Evolutionary conservation across 2,888 invertebrate species (phyloP).

Genomic region (Aphidius colemani): DNA sequence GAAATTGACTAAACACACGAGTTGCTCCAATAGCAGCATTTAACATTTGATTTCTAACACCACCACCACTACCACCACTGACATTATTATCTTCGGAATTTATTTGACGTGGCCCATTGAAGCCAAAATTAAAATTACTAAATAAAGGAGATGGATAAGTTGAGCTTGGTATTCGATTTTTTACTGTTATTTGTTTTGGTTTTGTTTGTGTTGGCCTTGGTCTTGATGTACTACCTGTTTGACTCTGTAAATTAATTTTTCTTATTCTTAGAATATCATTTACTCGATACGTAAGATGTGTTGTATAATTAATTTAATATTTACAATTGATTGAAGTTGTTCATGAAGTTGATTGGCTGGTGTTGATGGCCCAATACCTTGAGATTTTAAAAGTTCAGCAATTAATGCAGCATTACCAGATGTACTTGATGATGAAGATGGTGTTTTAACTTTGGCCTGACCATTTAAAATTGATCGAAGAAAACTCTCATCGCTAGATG

Average conservation of each 20-base stretch:
- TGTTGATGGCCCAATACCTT: conserved; percentile 75
- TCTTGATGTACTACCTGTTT: conserved; percentile 36
- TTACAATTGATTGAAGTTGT: conserved; percentile 66
- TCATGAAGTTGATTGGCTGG: conserved; percentile 66
- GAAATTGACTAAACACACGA: conserved; percentile 76
- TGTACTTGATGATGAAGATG: conserved; percentile 43
- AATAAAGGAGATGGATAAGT: conserved; percentile 57
- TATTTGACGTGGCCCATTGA: conserved; percentile 28
- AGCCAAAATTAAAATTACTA: conserved; percentile 44
- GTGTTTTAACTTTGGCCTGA: conserved; percentile 39
- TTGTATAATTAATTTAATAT: conserved; percentile 41
- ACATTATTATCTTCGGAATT: neutral
- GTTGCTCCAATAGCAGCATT: conserved; percentile 79
- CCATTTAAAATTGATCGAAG: conserved; percentile 47
- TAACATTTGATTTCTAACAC: conserved; percentile 64
- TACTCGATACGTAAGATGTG: rapidly evolving
- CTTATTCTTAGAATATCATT: too few species aligned
- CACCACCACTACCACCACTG: conserved; percentile 41
- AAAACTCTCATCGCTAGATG: conserved; percentile 47
- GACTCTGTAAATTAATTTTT: too few species aligned
- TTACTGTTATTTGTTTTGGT: too few species aligned
- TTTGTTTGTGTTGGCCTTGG: conserved; percentile 50
- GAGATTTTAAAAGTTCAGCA: conserved; percentile 72
- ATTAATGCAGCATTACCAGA: conserved; percentile 73
- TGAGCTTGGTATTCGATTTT: conserved; percentile 50